phyloP scores from a whole-genome alignment of 2,113 vertebrate species.

The Mesembrinibis cayennensis region DNA sequence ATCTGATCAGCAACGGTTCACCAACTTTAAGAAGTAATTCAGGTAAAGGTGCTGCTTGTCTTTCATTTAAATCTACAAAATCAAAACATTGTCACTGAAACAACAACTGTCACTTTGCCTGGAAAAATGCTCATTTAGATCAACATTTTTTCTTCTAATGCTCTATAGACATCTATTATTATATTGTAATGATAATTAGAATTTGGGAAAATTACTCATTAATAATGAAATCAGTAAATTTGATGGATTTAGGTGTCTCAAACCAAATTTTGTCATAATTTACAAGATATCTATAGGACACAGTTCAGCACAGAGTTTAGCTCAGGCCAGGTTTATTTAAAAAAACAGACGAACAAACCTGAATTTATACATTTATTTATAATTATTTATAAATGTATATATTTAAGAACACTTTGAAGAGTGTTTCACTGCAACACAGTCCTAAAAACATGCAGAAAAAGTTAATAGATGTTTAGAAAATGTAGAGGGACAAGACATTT shows the following conservation, averaged over 20 bases:
- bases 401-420: not conserved
- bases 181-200: not conserved
- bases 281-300: not conserved
- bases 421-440: not conserved
- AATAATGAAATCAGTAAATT: not conserved
- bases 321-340: not conserved
- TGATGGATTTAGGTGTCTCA: not conserved
- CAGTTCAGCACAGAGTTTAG: not conserved
- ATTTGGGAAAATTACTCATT: not conserved
- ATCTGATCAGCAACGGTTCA: constrained; percentile 77
- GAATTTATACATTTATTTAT: not conserved
- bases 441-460: not conserved
- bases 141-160: not conserved
- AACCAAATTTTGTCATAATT: not conserved
- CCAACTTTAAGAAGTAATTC: constrained; percentile 74
- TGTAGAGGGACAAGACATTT: not conserved
- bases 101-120: not conserved
- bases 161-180: not conserved
- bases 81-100: constrained; percentile 16
- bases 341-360: not conserved
- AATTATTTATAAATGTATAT: not conserved
- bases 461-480: not conserved
- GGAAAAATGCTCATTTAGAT: not conserved
- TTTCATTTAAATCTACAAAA: constrained; percentile 74
- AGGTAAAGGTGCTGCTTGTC: constrained; percentile 57